Percentiles rank a stretch among this genome's conserved stretches.
These are phyloP conservation scores for Colistium nudipinnis DNA, from an alignment of 2,113 vertebrate species.

Conservation along the genomic window DNA sequence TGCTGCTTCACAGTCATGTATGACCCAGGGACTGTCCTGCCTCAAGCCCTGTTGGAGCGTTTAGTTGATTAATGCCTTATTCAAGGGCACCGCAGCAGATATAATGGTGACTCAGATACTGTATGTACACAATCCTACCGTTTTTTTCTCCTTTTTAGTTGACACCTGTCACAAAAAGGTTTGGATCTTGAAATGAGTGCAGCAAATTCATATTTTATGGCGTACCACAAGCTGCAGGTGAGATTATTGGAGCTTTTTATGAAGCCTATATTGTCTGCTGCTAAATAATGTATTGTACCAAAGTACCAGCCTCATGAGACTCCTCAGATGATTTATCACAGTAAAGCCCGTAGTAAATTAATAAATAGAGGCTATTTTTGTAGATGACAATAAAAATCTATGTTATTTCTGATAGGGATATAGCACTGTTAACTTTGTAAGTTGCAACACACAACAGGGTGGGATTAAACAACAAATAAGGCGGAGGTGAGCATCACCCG, in stretches of 20 bases:
- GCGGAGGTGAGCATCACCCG: background rate
- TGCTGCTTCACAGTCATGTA: background rate
- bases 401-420: background rate
- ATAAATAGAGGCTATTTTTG: too few species aligned
- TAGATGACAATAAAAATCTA: background rate
- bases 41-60: conserved; percentile 13
- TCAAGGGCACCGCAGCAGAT: conserved; percentile 10
- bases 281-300: too few species aligned
- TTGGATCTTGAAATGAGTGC: background rate
- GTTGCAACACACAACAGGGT: background rate
- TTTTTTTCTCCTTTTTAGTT: too few species aligned
- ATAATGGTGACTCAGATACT: too few species aligned
- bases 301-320: too few species aligned
- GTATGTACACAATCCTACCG: too few species aligned
- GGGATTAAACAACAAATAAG: background rate
- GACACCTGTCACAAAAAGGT: too few species aligned
- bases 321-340: too few species aligned
- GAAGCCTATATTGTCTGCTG: too few species aligned
- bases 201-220: background rate
- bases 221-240: background rate
- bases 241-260: background rate
- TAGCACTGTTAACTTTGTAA: background rate
- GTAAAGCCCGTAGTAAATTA: too few species aligned
- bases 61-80: conserved; percentile 28
- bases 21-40: conserved; percentile 5